Evolutionary conservation across 2,797 vertebrate genomes (phyloP), one percentile per base, ranked within the genome.

Genomic region (Tachyglossus aculeatus): DNA sequence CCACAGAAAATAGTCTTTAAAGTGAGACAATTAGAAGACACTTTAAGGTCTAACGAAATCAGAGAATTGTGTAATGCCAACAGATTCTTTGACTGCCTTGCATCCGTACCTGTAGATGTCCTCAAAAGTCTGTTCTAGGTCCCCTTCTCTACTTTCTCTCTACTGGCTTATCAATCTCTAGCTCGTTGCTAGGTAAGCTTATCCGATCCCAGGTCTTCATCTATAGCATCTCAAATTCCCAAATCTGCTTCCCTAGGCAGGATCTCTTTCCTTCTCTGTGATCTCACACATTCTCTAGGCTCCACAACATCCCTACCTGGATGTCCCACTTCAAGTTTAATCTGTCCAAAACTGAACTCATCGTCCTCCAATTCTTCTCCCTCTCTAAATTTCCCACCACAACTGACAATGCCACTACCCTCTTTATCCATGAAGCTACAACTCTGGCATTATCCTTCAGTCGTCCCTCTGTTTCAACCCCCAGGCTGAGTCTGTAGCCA

Each of bases 401-500:
- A 12, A 21, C 44, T 7, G 6, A 45, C 3, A 25, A 16, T 5
- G 27, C 8, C 29, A 27, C 29, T 47, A 47, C 2, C 19, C 29
- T 47, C 44, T 29, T 24, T 22, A 47, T 9, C 8, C 3, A 5
- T 25, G 19, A 18, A 9, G 8, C 10, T 47, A 16, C 3, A 5
- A 47, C 44, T 47, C 18, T n/a, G n/a, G n/a, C n/a, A n/a, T n/a
- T 33, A 19, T 38, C 18, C 16, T n/a, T 62, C 14, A 25, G 14
- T 16, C 10, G 9, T 51, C 3, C 60, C n/a, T 12, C 10, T 45
- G 5, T 34, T 47, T 34, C 58, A 33, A 53, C 45, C 22, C 54
- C 43, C 10, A 29, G 22, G n/a, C n/a, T 21, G 38, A 29, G 31
- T 2, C 1, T 48, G 25, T 29, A 36, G 50, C 33, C 0, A 0